Evolutionary conservation across 92 coral and sea anemone genomes (phyloP).

Genomic region (Epizoanthus fatuus): DNA sequence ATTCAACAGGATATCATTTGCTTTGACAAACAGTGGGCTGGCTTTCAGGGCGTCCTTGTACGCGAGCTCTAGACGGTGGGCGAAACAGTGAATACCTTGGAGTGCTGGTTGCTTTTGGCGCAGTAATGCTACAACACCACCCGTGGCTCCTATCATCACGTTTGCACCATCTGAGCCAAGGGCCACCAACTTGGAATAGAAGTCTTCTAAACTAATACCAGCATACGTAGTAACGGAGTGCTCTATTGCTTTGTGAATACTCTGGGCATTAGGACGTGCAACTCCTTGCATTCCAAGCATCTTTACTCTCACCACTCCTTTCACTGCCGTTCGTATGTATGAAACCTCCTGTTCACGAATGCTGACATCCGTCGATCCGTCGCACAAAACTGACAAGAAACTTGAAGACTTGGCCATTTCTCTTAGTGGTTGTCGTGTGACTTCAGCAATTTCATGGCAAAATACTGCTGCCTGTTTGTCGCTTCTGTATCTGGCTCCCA

Average conservation of each 20-base stretch:
- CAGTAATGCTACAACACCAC: conserved; percentile 49
- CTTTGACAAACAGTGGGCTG: conserved; percentile 28
- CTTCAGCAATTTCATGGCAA: conserved; percentile 18
- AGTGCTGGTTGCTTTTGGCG: conserved; percentile 28
- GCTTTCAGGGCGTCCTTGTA: conserved; percentile 39
- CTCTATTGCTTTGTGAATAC: conserved; percentile 49
- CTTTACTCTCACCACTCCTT: conserved; percentile 5
- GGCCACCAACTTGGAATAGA: conserved; percentile 40
- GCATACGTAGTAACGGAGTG: conserved; percentile 9
- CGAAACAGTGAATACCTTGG: conserved; percentile 49
- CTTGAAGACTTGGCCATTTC: conserved; percentile 20
- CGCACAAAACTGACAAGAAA: conserved; percentile 8
- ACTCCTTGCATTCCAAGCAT: conserved; percentile 7
- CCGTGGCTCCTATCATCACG: conserved; percentile 37
- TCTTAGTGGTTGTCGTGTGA: conserved; percentile 18
- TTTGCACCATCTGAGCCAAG: conserved; percentile 48
- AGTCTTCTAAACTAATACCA: conserved; percentile 30
- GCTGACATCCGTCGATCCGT: conserved; percentile 7
- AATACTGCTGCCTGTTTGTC: conserved; percentile 33
- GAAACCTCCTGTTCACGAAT: conserved; percentile 8
- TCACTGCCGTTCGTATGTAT: conserved; percentile 2
- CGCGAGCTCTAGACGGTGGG: conserved; percentile 44
- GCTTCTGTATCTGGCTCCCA: conserved; percentile 12
- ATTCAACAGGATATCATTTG: conserved; percentile 31
- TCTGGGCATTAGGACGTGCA: conserved; percentile 41